Conservation (phyloP, 2,888 invertebrate species). For the Drosophila kuntzei region DNA sequence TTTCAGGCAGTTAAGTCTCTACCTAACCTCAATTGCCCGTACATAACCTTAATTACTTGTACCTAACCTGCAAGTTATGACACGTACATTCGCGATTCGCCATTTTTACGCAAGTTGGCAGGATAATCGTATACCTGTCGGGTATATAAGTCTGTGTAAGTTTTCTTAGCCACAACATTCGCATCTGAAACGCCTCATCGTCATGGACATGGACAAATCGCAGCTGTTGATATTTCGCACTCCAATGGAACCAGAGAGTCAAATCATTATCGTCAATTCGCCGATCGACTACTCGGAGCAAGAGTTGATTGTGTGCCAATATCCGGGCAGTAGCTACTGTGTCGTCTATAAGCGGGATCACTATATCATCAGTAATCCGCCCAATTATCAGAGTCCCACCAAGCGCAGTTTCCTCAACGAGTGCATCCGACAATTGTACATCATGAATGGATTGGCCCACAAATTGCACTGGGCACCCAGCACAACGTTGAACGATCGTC, state of each 20-base stretch:
- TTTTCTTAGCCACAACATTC: conserved; percentile 35
- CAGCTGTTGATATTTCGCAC: conserved; percentile 56
- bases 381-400: conserved; percentile 60
- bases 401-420: conserved; percentile 74
- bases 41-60: background rate
- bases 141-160: conserved; percentile 46
- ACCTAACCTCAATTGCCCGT: background rate
- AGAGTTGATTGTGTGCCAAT: conserved; percentile 60
- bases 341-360: conserved; percentile 71
- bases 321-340: conserved; percentile 49
- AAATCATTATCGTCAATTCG: conserved; percentile 59
- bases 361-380: conserved; percentile 47
- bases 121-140: background rate
- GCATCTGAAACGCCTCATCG: conserved; percentile 3
- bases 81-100: background rate
- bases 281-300: conserved; percentile 60
- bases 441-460: conserved; percentile 52
- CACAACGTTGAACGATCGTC: conserved; percentile 30
- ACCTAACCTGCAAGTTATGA: background rate
- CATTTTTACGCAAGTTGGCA: background rate
- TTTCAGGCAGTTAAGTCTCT: background rate
- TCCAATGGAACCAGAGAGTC: conserved; percentile 43
- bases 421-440: conserved; percentile 71
- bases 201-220: conserved; percentile 67
- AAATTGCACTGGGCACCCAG: conserved; percentile 49